Evolutionary conservation across 1,140 invertebrate species (phyloP).

Genomic region (Spodoptera litura): DNA sequence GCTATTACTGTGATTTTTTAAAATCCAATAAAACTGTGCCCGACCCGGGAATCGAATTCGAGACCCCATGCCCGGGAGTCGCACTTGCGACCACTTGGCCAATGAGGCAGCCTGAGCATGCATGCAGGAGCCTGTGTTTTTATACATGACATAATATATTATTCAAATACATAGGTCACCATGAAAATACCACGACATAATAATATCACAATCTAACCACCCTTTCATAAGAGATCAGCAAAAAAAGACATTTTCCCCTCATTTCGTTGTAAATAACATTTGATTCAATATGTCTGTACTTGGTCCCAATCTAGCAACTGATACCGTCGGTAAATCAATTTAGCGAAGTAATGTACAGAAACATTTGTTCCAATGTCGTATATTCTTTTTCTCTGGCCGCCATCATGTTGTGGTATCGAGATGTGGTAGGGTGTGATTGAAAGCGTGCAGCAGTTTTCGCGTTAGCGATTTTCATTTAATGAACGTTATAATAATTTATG

Average conservation of each 20-base stretch:
- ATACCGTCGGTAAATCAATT: slow-evolving; percentile 64
- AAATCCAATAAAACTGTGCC: too few relatives aligned
- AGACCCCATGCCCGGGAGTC: too few relatives aligned
- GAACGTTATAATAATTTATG: background rate
- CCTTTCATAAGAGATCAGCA: slow-evolving; percentile 9
- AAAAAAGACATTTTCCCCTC: slow-evolving; percentile 21
- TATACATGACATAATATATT: too few relatives aligned
- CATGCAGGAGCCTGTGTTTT: too few relatives aligned
- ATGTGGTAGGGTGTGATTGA: slow-evolving; percentile 3
- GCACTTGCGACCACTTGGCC: too few relatives aligned
- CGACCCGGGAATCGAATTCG: too few relatives aligned
- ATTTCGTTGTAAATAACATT: slow-evolving; percentile 37
- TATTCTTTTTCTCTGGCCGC: slow-evolving; percentile 62
- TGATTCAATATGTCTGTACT: slow-evolving; percentile 39
- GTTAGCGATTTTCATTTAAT: too few relatives aligned
- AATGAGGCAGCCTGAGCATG: too few relatives aligned
- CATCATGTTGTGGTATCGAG: slow-evolving; percentile 46
- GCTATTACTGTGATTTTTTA: too few relatives aligned
- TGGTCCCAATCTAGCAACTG: slow-evolving; percentile 39
- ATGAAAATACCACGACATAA: background rate
- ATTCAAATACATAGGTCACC: background rate
- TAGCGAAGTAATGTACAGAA: slow-evolving; percentile 61
- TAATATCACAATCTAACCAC: background rate
- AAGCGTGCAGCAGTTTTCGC: background rate
- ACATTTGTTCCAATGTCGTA: slow-evolving; percentile 63